A percentile compares a stretch with the other conserved stretches of the same genome.
Conservation (phyloP, 1,140 invertebrate genomes). For the Asbolus verrucosus region DNA sequence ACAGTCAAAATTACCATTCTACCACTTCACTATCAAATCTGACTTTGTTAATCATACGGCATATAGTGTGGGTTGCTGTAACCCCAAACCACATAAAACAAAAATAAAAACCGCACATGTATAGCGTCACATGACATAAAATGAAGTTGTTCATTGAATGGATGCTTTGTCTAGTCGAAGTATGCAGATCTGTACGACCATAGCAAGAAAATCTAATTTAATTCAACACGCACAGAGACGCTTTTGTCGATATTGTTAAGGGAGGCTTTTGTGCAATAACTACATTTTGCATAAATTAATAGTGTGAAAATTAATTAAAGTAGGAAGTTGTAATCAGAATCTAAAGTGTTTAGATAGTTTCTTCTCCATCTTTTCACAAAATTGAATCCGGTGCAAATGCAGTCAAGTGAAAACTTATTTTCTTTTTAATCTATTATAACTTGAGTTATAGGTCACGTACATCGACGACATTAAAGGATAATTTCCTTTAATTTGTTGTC, state of each 20-base stretch:
- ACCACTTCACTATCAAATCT: too few species aligned
- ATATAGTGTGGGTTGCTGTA: too few species aligned
- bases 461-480: neutral
- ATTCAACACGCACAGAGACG: constrained; percentile 38
- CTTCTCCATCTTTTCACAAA: too few species aligned
- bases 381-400: too few species aligned
- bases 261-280: constrained; percentile 29
- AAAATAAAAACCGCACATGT: neutral
- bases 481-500: neutral
- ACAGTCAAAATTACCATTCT: too few species aligned
- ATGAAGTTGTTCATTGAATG: constrained; percentile 31
- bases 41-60: too few species aligned
- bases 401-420: too few species aligned
- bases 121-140: constrained; percentile 3
- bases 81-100: neutral
- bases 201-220: constrained; percentile 37
- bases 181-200: constrained; percentile 33
- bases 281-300: constrained; percentile 29
- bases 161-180: constrained; percentile 24
- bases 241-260: constrained; percentile 35
- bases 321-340: neutral
- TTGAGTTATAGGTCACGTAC: constrained; percentile 1
- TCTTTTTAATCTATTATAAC: neutral
- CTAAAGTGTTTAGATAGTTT: neutral
- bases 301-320: constrained; percentile 4